Evolutionary conservation across 2,113 vertebrate genomes (phyloP), one percentile per base, ranked within the genome.

Genomic region (Ptilonorhynchus violaceus): DNA sequence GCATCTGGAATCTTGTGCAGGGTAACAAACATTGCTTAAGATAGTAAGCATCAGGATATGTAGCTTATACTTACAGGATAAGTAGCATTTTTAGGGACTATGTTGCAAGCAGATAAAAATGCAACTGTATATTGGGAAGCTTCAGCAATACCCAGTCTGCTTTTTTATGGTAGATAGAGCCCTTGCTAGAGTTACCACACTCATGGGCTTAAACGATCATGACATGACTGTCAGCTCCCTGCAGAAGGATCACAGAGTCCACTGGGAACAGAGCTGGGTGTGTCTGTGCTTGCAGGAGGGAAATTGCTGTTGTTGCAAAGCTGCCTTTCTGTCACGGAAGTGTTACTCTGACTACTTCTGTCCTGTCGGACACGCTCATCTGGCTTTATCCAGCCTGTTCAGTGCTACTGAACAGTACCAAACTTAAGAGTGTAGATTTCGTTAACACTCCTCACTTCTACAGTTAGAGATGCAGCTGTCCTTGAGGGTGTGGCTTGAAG

Each of bases 191-290:
- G 18, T 44, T 58, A n/a, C 25, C 23, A 22, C 22, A 3, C 8
- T 44, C 11, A 4, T 11, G 47, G 62, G 33, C 62, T 70, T 60
- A 62, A 76, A 35, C n/a, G 15, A 19, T 0, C 2, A 0, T 6
- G 37, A 6, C 5, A 6, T 17, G 20, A 5, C 16, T 19, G 3
- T 55, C 18, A 17, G 11, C 27, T 56, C 28, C 3, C 1, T 56
- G 49, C 59, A 53, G 73, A 31, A 22, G 42, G 25, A 3, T 33
- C 15, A 15, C 2, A 2, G 9, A 55, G 37, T 4, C 23, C 2
- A 0, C 60, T 10, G 11, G 7, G 37, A 17, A 14, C 24, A 39
- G 46, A 33, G 31, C 72, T 39, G 37, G 30, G 8, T 24, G 9
- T 11, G 7, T 10, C 46, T 60, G 47, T 78, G 37, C 60, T 63